phyloP scores from a whole-genome alignment of 2,113 vertebrate species.

The Pterocles orientalis region DNA sequence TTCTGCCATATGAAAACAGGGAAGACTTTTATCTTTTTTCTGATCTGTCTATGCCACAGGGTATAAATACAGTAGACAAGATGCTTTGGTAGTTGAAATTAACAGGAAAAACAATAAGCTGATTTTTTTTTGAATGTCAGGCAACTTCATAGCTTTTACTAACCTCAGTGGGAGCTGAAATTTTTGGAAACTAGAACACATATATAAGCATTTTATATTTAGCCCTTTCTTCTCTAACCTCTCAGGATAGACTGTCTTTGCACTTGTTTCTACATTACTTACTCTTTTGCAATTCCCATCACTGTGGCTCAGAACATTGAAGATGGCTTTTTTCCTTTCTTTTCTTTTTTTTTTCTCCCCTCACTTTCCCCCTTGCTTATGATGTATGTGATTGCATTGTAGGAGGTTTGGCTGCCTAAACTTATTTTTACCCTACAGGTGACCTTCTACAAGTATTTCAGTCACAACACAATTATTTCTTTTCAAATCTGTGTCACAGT shows the following conservation, averaged over 20 bases:
- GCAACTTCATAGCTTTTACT: background rate
- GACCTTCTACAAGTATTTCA: conserved; percentile 35
- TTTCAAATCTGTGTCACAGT: conserved; percentile 24
- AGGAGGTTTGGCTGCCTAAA: conserved; percentile 4
- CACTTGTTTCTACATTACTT: background rate
- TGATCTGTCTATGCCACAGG: background rate
- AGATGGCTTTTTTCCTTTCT: rapidly evolving
- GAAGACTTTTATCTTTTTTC: background rate
- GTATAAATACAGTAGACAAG: background rate
- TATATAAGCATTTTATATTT: background rate
- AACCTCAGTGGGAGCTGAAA: background rate
- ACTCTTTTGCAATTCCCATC: background rate
- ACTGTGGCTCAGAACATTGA: background rate
- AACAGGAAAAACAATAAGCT: background rate
- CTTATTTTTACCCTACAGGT: conserved; percentile 18
- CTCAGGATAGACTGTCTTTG: background rate
- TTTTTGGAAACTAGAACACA: background rate
- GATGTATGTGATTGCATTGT: background rate
- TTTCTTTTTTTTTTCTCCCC: background rate
- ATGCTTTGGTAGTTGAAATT: background rate
- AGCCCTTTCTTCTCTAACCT: background rate
- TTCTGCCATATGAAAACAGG: background rate
- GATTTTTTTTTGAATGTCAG: background rate
- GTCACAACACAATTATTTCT: conserved; percentile 35
- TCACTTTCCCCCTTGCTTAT: background rate